These are phyloP conservation scores for Smittia sp. DNA, from an alignment of 2,888 invertebrate species.

Conservation along the genomic window DNA sequence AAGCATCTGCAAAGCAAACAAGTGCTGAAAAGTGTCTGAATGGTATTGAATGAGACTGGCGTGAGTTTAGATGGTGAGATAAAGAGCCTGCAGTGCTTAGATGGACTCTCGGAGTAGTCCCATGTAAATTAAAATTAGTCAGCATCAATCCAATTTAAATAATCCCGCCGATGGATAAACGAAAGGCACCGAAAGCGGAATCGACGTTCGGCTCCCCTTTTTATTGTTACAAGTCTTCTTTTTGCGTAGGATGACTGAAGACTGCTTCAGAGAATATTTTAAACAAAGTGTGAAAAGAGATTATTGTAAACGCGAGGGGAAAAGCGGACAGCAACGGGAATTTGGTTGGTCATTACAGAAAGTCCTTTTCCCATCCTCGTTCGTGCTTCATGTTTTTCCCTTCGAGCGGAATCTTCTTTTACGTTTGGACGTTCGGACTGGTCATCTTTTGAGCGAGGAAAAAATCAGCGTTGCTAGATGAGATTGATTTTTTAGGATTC, in stretches of 20 bases:
- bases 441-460: not conserved
- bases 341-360: constrained; percentile 4
- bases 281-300: constrained; percentile 11
- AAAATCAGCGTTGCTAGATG: not conserved
- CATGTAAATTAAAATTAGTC: not conserved
- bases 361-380: not conserved
- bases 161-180: constrained; percentile 8
- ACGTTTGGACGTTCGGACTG: not conserved
- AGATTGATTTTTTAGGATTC: not conserved
- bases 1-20: not conserved
- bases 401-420: not conserved
- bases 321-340: not conserved
- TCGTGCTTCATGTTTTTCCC: not conserved
- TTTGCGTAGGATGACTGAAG: too few species aligned
- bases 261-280: not conserved
- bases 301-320: not conserved
- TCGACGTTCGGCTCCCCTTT: not conserved
- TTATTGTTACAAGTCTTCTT: not conserved
- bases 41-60: not conserved
- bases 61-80: not conserved
- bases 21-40: not conserved
- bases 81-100: not conserved
- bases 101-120: not conserved
- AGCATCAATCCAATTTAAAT: constrained; percentile 21
- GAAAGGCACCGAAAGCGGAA: not conserved